phyloP scores from a whole-genome alignment of 1,140 invertebrate species.

The Notospermus geniculatus region DNA sequence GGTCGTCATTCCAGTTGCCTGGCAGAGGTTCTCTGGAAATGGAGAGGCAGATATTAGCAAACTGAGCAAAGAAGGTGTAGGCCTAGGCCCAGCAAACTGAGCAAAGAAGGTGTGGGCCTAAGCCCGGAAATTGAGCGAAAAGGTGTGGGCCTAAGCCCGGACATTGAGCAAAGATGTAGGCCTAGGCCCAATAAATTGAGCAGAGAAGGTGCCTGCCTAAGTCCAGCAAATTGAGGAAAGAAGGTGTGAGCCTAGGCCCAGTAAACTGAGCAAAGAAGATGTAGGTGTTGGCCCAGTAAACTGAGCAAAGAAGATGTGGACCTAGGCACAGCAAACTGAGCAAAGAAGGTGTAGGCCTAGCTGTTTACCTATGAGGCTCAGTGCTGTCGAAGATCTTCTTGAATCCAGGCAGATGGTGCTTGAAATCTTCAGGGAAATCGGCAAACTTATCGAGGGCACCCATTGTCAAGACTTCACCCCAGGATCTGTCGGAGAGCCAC shows the following conservation, averaged over 20 bases:
- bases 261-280: too few species aligned
- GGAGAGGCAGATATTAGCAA: background rate
- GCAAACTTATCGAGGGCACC: slow-evolving; percentile 49
- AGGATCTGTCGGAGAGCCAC: slow-evolving; percentile 54
- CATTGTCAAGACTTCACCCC: slow-evolving; percentile 57
- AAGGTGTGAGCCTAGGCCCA: too few species aligned
- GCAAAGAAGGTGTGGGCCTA: too few species aligned
- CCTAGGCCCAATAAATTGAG: too few species aligned
- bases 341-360: background rate
- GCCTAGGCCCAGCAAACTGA: too few species aligned
- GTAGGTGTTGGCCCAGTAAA: background rate
- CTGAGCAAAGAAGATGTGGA: background rate
- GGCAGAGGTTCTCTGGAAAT: slow-evolving; percentile 51
- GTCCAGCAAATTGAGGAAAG: too few species aligned
- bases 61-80: background rate
- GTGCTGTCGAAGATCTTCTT: slow-evolving; percentile 56
- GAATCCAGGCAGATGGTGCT: slow-evolving; percentile 46
- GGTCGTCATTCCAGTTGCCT: slow-evolving; percentile 57
- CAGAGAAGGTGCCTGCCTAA: too few species aligned
- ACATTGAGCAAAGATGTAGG: too few species aligned
- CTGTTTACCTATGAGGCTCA: slow-evolving; percentile 51
- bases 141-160: too few species aligned
- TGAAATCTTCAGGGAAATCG: slow-evolving; percentile 49
- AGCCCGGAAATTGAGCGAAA: too few species aligned
- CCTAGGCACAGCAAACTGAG: too few species aligned